Evolutionary conservation across 2,113 vertebrate genomes (phyloP), one percentile per base, ranked within the genome.

Genomic region (Nettapus auritus): DNA sequence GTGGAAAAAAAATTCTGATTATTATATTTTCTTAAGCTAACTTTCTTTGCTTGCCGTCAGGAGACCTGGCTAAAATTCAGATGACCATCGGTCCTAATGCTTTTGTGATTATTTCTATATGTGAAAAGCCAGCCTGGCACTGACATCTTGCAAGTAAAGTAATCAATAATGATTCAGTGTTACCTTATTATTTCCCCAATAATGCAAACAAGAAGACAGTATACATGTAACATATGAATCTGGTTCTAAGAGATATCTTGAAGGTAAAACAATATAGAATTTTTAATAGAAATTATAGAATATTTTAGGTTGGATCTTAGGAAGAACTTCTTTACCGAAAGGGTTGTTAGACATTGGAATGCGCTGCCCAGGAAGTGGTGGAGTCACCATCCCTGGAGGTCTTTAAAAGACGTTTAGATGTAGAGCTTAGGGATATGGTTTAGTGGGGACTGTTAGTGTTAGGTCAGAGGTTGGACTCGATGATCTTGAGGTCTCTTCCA

Each of bases 1-100:
- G 1, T 86, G 20, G 36, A 94, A 67, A 79, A 56, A 60, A 50
- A 16, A 31, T 17, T 17, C 29, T 13, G 11, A 25, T 31, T 2
- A 34, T 38, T 68, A 71, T 11, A 28, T 73, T 90, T 76, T 23
- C 40, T 20, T 16, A 85, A 81, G 34, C 22, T 25, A 36, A 17
- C 7, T 89, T 90, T 20, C 11, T 53, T 36, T 1, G 0, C 40
- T 78, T 38, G 28, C 28, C 8, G 6, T 4, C 15, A 7, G n/a
- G 14, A 86, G 13, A 73, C 11, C 7, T 69, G 57, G 28, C 28
- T 66, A 50, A 77, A 85, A 69, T 5, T 80, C 56, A 4, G 2
- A 1, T 22, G 4, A 17, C 23, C n/a, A 10, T 55, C 28, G 36
- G 44, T 64, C 12, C 38, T 34, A 31, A 31, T 0, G 2, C 15